Base-by-base conservation (phyloP, 2,888 invertebrate genomes). In the Dimorphilus gyrociliatus region DNA sequence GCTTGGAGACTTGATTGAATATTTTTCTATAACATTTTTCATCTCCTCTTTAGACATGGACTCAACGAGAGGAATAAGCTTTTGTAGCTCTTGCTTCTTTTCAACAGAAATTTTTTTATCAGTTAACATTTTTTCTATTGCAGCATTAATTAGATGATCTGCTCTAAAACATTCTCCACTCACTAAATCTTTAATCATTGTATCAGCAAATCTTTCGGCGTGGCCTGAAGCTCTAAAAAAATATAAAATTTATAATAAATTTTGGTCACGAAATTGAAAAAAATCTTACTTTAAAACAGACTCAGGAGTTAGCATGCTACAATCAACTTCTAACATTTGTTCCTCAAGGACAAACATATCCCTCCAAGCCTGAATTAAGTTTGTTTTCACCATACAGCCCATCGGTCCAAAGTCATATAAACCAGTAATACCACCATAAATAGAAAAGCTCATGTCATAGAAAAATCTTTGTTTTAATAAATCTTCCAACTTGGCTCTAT, bases 371-470 rank as follows among this genome's bases (percentile, higher is more conserved):
- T 78, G 75, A 19, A 99, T 68, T 57, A 99, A 74, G 60, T 99
- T 97, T 14, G 84, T 75, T 63, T 97, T 97, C 35, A 94, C 74
- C 0, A 92, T 88, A 67, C 94, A 97, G 2, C 97, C 97, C 90
- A 97, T 92, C 0, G 97, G 97, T 0, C 97, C 97, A 63, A 88
- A 97, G 65, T 99, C 97, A 64, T 82, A 94, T 54, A 92, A 84
- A 0, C 92, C 74, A 49, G 70, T 65, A 14, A 72, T 58, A 66
- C 94, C 97, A 45, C 97, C 97, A 67, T 99, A 99, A 49, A 99
- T 97, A 1, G 94, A 86, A 68, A 99, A 99, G 1, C 92, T 90
- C 58, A 92, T 92, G 59, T 94, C 94, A 64, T 78, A 88, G 64
- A 94, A 99, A 63, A 99, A 99, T 41, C 92, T 72, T 44, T 94